Evolutionary conservation across 2,888 invertebrate species (phyloP).

Genomic region (Machimus rusticus): DNA sequence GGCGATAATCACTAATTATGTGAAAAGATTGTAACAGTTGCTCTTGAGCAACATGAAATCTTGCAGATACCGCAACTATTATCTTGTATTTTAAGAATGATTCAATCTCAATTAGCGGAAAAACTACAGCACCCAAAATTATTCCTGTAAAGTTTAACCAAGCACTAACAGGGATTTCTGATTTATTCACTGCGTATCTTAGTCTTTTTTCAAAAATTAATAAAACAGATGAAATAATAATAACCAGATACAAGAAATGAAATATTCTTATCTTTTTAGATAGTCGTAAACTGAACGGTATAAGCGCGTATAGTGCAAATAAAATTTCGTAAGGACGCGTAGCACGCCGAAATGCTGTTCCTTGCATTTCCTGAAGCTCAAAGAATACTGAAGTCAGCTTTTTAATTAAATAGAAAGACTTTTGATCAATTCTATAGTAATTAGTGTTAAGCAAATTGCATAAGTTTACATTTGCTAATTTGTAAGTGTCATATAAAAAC

Average conservation of each 20-base stretch:
- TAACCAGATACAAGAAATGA: background rate
- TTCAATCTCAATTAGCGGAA: background rate
- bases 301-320: background rate
- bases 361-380: background rate
- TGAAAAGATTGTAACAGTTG: background rate
- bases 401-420: background rate
- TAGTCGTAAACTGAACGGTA: background rate
- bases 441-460: no score
- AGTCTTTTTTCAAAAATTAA: background rate
- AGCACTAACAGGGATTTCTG: background rate
- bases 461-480: no score
- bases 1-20: background rate
- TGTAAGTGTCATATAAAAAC: no score
- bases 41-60: background rate
- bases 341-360: background rate
- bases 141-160: background rate
- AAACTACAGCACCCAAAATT: background rate
- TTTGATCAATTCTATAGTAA: no score
- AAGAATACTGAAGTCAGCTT: background rate
- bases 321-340: background rate
- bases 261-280: background rate
- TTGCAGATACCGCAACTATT: background rate
- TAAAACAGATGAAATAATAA: background rate
- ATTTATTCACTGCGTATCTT: background rate
- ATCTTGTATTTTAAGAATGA: background rate